Percentiles rank a stretch among this genome's conserved stretches.
These are phyloP conservation scores for Alectura lathami DNA, from an alignment of 2,113 vertebrate genomes.

Conservation along the genomic window DNA sequence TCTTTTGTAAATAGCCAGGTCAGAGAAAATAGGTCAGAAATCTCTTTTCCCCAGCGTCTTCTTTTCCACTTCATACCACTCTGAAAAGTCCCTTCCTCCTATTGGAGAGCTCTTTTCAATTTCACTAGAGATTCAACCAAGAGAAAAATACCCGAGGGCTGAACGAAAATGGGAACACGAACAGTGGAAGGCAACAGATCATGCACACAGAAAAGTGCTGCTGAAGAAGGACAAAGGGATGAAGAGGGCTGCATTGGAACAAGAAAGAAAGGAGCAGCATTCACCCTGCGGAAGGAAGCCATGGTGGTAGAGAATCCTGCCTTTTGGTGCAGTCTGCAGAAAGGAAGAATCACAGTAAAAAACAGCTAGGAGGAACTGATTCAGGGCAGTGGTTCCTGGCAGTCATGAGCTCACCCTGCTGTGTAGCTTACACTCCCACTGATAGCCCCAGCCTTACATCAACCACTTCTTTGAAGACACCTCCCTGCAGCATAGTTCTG, in stretches of 20 bases:
- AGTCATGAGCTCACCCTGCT: neutral
- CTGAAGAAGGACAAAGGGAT: neutral
- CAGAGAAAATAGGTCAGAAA: constrained; percentile 21
- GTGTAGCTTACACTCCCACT: neutral
- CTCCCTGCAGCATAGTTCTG: fast-evolving
- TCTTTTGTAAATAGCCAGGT: neutral
- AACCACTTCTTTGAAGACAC: neutral
- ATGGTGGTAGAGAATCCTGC: fast-evolving
- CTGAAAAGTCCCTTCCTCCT: neutral
- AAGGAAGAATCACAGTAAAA: neutral
- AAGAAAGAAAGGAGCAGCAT: neutral
- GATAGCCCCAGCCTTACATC: neutral
- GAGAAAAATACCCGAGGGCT: neutral
- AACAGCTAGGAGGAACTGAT: neutral
- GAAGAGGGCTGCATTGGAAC: neutral
- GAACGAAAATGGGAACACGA: neutral
- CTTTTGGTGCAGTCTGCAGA: neutral
- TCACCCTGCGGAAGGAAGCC: neutral
- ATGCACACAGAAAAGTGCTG: fast-evolving
- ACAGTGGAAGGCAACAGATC: neutral
- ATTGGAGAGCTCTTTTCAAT: neutral
- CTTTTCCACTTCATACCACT: neutral
- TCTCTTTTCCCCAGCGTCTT: neutral
- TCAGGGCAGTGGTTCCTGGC: neutral
- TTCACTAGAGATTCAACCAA: neutral